Percentiles rank a stretch among this genome's conserved stretches.
Conservation (phyloP, 2,888 invertebrate genomes). For the Drosophila barbarae region DNA sequence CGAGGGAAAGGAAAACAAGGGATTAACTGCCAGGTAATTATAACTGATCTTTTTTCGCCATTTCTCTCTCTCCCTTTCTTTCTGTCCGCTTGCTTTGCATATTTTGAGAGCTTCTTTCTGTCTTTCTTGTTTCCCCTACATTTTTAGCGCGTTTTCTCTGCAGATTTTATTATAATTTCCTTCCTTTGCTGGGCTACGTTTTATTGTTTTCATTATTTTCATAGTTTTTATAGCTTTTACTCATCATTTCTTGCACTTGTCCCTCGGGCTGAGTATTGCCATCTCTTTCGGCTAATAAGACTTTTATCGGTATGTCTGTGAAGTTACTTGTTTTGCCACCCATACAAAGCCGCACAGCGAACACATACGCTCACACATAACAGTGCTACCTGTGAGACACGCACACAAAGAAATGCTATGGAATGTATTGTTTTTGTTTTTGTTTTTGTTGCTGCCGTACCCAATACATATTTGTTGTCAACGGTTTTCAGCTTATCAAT, state of each 20-base stretch:
- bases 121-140: slow-evolving; percentile 33
- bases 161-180: slow-evolving; percentile 54
- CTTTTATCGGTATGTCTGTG: slow-evolving; percentile 51
- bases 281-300: slow-evolving; percentile 60
- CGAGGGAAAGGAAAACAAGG: slow-evolving; percentile 20
- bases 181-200: slow-evolving; percentile 41
- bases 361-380: neutral
- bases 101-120: slow-evolving; percentile 30
- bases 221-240: slow-evolving; percentile 45
- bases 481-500: slow-evolving; percentile 63
- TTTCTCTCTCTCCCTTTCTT: slow-evolving; percentile 19
- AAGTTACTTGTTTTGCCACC: slow-evolving; percentile 66
- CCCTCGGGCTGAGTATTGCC: slow-evolving; percentile 31
- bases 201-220: slow-evolving; percentile 36
- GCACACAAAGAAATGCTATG: slow-evolving; percentile 35
- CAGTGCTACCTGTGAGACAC: slow-evolving; percentile 24
- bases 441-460: slow-evolving; percentile 53
- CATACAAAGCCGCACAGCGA: slow-evolving; percentile 15
- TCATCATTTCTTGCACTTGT: slow-evolving; percentile 51
- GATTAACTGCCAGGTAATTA: slow-evolving; percentile 59
- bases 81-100: slow-evolving; percentile 44
- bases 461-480: slow-evolving; percentile 71
- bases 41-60: slow-evolving; percentile 48
- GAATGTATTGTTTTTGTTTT: slow-evolving; percentile 52
- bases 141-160: slow-evolving; percentile 57